phyloP scores from a whole-genome alignment of 2,113 vertebrate species.

The Chrysemys picta region DNA sequence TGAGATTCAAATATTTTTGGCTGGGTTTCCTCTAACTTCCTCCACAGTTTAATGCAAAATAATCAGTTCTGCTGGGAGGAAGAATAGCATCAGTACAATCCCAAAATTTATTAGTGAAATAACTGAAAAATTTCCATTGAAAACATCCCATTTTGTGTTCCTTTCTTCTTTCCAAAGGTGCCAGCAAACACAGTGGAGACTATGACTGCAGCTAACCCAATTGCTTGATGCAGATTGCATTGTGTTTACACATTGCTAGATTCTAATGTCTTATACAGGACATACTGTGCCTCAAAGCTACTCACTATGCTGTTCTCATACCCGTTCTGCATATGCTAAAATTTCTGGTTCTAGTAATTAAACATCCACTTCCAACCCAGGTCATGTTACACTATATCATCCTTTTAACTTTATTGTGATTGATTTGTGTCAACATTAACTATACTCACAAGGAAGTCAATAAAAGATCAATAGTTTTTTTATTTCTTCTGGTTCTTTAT shows the following conservation, averaged over 20 bases:
- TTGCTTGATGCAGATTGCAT: background rate
- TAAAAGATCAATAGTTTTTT: constrained; percentile 93
- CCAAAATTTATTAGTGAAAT: background rate
- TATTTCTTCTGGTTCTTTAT: constrained; percentile 92
- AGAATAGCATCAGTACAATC: background rate
- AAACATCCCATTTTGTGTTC: background rate
- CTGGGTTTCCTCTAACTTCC: background rate
- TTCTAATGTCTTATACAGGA: background rate
- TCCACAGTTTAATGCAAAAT: background rate
- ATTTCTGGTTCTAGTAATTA: constrained; percentile 74
- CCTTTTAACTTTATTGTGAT: constrained; percentile 95
- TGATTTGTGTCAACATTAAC: constrained; percentile 96
- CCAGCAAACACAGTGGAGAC: background rate
- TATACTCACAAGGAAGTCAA: constrained; percentile 91
- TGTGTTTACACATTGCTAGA: background rate
- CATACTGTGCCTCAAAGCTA: background rate
- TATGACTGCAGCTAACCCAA: background rate
- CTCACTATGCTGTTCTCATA: background rate
- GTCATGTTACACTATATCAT: constrained; percentile 84
- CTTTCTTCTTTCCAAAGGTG: background rate
- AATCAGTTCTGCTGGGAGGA: background rate
- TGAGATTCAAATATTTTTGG: background rate
- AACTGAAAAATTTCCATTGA: background rate
- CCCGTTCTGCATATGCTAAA: constrained; percentile 28
- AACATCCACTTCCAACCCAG: constrained; percentile 65